These are phyloP conservation scores for Lophochroa leadbeateri DNA, from an alignment of 2,113 vertebrate species.

Conservation along the genomic window DNA sequence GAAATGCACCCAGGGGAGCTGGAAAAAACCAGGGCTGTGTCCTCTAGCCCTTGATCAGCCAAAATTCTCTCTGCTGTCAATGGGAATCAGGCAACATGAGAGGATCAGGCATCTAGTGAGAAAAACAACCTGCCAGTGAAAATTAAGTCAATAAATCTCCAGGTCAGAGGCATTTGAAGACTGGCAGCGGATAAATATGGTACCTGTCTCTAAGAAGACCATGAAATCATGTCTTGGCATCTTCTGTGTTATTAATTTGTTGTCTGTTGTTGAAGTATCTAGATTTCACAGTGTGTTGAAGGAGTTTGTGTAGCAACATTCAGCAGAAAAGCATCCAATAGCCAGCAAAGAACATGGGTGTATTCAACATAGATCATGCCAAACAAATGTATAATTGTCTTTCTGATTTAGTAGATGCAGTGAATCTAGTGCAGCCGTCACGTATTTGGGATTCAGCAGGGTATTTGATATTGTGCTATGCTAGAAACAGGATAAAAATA, in stretches of 20 bases:
- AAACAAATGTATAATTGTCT: neutral
- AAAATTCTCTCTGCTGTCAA: neutral
- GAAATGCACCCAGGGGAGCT: conserved; percentile 9
- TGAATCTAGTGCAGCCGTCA: neutral
- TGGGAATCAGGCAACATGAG: neutral
- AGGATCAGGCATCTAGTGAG: neutral
- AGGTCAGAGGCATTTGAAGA: neutral
- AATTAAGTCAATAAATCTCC: neutral
- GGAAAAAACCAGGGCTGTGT: neutral
- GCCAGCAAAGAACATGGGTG: neutral
- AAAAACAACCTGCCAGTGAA: neutral
- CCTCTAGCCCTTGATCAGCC: neutral
- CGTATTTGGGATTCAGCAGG: fast-evolving
- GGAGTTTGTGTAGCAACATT: neutral
- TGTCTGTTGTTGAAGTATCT: neutral
- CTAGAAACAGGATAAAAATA: conserved; percentile 16
- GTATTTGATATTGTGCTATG: neutral
- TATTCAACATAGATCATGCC: neutral
- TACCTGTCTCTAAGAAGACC: neutral
- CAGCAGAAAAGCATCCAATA: neutral
- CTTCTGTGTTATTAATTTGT: neutral
- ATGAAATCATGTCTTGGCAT: neutral
- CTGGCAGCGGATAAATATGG: neutral
- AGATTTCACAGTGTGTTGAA: neutral
- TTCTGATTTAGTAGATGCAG: neutral